Base-by-base conservation (phyloP, 2,113 vertebrate species). In the Melanerpes formicivorus region DNA sequence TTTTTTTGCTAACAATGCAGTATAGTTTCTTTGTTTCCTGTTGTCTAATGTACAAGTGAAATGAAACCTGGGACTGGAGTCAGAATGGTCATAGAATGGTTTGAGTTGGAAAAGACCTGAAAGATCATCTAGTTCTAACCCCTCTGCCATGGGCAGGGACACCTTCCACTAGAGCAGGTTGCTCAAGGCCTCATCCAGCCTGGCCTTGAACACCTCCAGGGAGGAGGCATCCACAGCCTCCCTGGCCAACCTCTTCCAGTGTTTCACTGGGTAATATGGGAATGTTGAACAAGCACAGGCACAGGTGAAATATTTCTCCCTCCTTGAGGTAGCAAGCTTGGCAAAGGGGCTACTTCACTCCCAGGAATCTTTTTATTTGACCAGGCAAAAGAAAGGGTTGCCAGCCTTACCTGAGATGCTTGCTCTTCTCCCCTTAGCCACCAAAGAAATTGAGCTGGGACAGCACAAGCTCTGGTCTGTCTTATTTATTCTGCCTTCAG, bases 31-130 rank as follows among this genome's bases (percentile, higher is more conserved):
- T 59, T 44, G 32, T 65, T 64, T 66, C 40, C 32, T 59, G 4
- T 58, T 76, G 76, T 54, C 58, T 74, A 62, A 70, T 1, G 1
- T 71, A 18, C 10, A 19, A 66, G 10, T 0, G 0, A 7, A 37
- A 66, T 58, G 44, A 90, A 71, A 52, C 52, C 32, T 78, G 30
- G n/a, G 37, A 48, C 32, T 55, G 50, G 25, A 84, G 42, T 44
- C 42, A 44, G 42, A 44, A 44, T 44, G 42, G 42, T 44, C 42
- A 44, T 44, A 44, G 42, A 52, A 52, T 52, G 50, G 22, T 52
- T 52, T 52, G 50, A 52, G 11, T 52, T 52, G 50, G 48, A 52
- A 52, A 52, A 12, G 50, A 52, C 22, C 50, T 52, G 13, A 13
- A 23, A 52, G 42, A 15, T 14, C 42, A 44, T 44, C 42, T 44